These are phyloP conservation scores for Acanthosepion pharaonis DNA, from an alignment of 2,888 invertebrate species.

Conservation along the genomic window DNA sequence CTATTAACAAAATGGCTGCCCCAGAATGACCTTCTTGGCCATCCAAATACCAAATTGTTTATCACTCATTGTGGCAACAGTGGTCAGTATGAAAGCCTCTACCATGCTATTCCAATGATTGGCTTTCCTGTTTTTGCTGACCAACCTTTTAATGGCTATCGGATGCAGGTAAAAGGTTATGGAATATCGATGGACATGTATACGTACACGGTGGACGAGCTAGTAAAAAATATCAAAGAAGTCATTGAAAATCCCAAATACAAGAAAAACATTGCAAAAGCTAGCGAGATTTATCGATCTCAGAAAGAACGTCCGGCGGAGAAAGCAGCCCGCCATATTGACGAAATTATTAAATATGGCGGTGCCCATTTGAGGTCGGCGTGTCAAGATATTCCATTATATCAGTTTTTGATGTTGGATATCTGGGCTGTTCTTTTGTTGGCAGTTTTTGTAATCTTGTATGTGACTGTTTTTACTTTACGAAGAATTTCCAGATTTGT, in stretches of 20 bases:
- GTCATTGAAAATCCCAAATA: slow-evolving; percentile 53
- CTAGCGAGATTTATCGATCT: slow-evolving; percentile 53
- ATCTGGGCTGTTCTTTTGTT: slow-evolving; percentile 13
- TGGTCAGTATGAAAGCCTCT: slow-evolving; percentile 57
- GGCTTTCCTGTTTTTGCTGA: slow-evolving; percentile 56
- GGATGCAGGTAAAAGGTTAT: slow-evolving; percentile 54
- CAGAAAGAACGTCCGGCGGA: slow-evolving; percentile 44
- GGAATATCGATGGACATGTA: slow-evolving; percentile 55
- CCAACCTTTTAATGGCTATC: slow-evolving; percentile 53
- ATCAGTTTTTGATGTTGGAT: slow-evolving; percentile 58
- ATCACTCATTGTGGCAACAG: slow-evolving; percentile 58
- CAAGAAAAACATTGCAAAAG: slow-evolving; percentile 51
- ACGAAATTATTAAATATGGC: slow-evolving; percentile 52
- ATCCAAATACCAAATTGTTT: slow-evolving; percentile 53
- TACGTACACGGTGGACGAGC: slow-evolving; percentile 47
- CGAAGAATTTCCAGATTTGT: not conserved
- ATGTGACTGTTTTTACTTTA: not conserved
- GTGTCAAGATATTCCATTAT: slow-evolving; percentile 57
- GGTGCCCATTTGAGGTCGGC: slow-evolving; percentile 58
- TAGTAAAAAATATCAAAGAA: slow-evolving; percentile 51
- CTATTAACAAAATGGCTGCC: slow-evolving; percentile 52
- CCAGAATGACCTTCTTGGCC: slow-evolving; percentile 53
- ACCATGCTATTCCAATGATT: slow-evolving; percentile 57
- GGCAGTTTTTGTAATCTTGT: not conserved
- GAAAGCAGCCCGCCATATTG: slow-evolving; percentile 34